Conservation (phyloP, 1,140 invertebrate species). For the Maniola jurtina region DNA sequence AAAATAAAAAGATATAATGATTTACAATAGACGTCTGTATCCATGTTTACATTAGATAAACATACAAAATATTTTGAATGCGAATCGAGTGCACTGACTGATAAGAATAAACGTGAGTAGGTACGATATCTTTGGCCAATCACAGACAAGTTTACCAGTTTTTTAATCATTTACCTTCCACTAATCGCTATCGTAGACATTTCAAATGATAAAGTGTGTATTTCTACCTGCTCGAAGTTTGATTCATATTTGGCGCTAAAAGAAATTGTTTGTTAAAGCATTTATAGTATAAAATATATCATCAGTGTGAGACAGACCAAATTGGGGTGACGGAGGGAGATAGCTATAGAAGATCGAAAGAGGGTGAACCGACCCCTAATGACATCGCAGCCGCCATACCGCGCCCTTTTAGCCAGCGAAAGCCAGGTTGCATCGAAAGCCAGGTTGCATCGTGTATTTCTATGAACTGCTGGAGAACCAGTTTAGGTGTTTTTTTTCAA, state of each 20-base stretch:
- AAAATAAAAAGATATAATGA: neutral
- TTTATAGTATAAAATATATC: conserved; percentile 19
- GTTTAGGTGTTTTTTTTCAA: neutral
- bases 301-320: conserved; percentile 41
- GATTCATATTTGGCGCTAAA: neutral
- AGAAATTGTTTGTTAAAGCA: neutral
- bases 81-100: conserved; percentile 60
- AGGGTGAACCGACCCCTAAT: conserved; percentile 72
- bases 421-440: no score
- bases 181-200: conserved; percentile 35
- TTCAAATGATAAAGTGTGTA: conserved; percentile 25
- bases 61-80: conserved; percentile 33
- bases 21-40: conserved; percentile 6
- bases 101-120: conserved; percentile 46
- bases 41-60: conserved; percentile 13
- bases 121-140: conserved; percentile 35
- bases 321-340: conserved; percentile 66
- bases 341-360: conserved; percentile 53
- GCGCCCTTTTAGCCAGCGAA: conserved; percentile 43
- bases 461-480: neutral
- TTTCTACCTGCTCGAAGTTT: conserved; percentile 15
- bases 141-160: conserved; percentile 25
- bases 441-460: conserved; percentile 19
- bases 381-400: conserved; percentile 56
- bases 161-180: conserved; percentile 25